Percentiles rank a stretch among this genome's conserved stretches.
Evolutionary conservation across 2,113 vertebrate genomes (phyloP).

Genomic region (Bos javanicus): DNA sequence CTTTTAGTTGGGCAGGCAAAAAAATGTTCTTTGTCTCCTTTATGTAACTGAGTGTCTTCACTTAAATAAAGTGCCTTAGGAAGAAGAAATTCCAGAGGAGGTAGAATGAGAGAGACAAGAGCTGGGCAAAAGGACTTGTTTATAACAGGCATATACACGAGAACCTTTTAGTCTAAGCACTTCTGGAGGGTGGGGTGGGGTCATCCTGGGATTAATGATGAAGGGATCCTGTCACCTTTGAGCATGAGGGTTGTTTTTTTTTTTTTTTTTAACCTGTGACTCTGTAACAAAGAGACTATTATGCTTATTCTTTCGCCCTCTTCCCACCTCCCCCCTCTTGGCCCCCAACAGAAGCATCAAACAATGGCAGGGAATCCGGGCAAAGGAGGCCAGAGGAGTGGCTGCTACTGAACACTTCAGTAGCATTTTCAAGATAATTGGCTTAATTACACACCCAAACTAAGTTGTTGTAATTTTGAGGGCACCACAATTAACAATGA

Average conservation of each 20-base stretch:
- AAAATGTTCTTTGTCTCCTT: conserved; percentile 48
- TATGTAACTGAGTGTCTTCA: conserved; percentile 39
- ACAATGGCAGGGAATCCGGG: background rate
- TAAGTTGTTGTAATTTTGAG: conserved; percentile 20
- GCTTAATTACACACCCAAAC: background rate
- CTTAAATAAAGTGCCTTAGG: conserved; percentile 65
- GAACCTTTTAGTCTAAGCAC: background rate
- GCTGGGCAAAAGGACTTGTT: background rate
- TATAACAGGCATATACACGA: conserved; percentile 49
- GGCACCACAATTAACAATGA: conserved; percentile 30
- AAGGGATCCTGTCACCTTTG: conserved; percentile 47
- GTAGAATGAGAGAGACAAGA: background rate
- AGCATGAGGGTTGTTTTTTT: background rate
- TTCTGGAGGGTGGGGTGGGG: conserved; percentile 50
- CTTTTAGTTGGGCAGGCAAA: conserved; percentile 27
- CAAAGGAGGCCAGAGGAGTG: background rate
- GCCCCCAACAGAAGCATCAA: background rate
- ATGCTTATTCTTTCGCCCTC: background rate
- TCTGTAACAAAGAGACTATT: conserved; percentile 24
- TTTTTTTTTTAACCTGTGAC: background rate
- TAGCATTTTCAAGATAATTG: conserved; percentile 58
- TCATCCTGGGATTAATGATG: conserved; percentile 50
- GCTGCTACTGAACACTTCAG: background rate
- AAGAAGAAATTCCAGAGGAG: conserved; percentile 31
- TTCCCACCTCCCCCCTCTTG: rapidly evolving